Percentiles rank a stretch among this genome's conserved stretches.
Evolutionary conservation across 2,113 vertebrate species (phyloP).

Genomic region (Haemorhous mexicanus): DNA sequence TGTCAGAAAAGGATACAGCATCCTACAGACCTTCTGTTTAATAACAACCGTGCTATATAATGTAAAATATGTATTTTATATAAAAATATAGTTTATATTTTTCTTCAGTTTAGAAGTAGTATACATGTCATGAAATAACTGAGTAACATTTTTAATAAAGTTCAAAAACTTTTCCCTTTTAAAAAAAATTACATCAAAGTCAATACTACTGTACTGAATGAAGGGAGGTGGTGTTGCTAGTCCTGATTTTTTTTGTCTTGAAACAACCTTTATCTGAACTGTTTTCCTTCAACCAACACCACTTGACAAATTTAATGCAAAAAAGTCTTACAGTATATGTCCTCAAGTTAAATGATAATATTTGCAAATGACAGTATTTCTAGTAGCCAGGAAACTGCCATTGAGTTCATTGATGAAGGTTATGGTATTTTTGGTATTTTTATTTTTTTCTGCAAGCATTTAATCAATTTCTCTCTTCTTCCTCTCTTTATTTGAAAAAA

Average conservation of each 20-base stretch:
- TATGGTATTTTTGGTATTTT: background rate
- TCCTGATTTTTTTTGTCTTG: background rate
- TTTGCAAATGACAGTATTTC: background rate
- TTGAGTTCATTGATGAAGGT: background rate
- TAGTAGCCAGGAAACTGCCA: background rate
- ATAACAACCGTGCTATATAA: background rate
- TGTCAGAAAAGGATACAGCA: background rate
- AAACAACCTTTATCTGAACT: background rate
- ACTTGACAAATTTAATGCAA: background rate
- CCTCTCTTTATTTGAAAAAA: background rate
- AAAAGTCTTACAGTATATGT: background rate
- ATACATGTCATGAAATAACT: background rate
- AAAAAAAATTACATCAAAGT: background rate
- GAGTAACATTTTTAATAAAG: background rate
- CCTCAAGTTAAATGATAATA: constrained; percentile 18
- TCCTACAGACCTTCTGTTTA: background rate
- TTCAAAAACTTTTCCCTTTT: background rate
- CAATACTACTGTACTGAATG: background rate
- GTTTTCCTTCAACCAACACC: background rate
- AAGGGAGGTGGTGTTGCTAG: background rate
- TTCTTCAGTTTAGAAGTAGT: background rate
- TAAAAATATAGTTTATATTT: background rate
- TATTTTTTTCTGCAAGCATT: background rate
- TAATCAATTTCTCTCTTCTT: background rate
- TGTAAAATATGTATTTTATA: background rate